Percentiles rank a stretch among this genome's conserved stretches.
phyloP scores from a whole-genome alignment of 92 coral and sea anemone genomes.

The Blastomussa wellsi region DNA sequence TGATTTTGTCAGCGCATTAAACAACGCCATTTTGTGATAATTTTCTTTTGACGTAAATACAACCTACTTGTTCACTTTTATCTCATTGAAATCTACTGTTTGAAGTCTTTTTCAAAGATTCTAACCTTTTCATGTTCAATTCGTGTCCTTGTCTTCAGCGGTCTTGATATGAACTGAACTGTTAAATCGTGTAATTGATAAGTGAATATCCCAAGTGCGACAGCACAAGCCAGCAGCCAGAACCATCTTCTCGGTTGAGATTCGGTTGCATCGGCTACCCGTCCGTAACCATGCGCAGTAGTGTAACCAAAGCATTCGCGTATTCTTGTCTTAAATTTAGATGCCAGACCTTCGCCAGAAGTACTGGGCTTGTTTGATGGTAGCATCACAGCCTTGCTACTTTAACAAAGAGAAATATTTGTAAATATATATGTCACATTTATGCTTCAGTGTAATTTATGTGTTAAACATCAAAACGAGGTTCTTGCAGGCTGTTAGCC shows the following conservation, averaged over 20 bases:
- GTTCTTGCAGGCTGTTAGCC: too few relatives aligned
- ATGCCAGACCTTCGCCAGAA: not conserved
- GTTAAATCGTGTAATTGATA: slow-evolving; percentile 47
- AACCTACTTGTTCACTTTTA: too few relatives aligned
- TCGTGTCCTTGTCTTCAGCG: slow-evolving; percentile 50
- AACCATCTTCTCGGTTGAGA: slow-evolving; percentile 19
- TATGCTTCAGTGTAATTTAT: too few relatives aligned
- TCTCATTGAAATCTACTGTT: too few relatives aligned
- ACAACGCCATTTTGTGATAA: too few relatives aligned
- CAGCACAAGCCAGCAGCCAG: slow-evolving; percentile 39
- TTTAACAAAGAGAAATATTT: not conserved
- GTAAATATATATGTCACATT: not conserved
- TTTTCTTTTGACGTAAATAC: too few relatives aligned
- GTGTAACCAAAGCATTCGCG: slow-evolving; percentile 48
- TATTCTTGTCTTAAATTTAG: slow-evolving; percentile 14
- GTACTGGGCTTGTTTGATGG: not conserved
- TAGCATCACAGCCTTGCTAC: not conserved
- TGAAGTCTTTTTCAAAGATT: not conserved
- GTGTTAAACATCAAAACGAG: too few relatives aligned
- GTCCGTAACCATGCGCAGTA: slow-evolving; percentile 54
- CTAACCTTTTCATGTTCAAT: slow-evolving; percentile 61
- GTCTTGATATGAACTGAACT: slow-evolving; percentile 35
- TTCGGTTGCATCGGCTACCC: slow-evolving; percentile 23
- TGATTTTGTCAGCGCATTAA: too few relatives aligned
- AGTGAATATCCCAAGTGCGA: slow-evolving; percentile 48